Base-by-base conservation (phyloP, 2,888 invertebrate genomes). In the Lasioglossum marginatum region DNA sequence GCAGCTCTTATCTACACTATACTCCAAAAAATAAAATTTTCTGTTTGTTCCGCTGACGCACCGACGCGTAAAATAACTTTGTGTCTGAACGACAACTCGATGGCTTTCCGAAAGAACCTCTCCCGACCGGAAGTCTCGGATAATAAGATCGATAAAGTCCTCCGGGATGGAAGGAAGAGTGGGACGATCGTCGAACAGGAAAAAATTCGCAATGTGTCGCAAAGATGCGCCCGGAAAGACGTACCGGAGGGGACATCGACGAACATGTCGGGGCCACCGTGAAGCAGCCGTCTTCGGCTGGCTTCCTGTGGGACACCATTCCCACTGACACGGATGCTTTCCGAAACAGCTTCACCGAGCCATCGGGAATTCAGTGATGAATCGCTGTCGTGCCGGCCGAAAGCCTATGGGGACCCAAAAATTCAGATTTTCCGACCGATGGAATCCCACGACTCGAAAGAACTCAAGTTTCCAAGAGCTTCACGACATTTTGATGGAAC, bases 221-320 rank as follows among this genome's bases (percentile, higher is more conserved):
- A 60, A 40, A 40, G 52, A 74, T 52, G 43, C 66, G 37, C 37
- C 43, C 23, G 63, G 60, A 77, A 82, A 60, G 70, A 81, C 81
- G 19, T 19, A 43, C 70, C 48, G 27, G 60, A 5, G 27, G 14
- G 78, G 34, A 71, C 79, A 73, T 14, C 57, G n/a, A 12, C 79
- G 83, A 80, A 76, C 73, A 75, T 48, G 66, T 80, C 23, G 12
- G 19, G 63, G 8, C 52, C 14, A n/a, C 34, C 60, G 31, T 57
- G 40, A 63, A 77, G 68, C 52, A 63, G n/a, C 68, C 68, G 71
- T 83, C 81, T 83, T 87, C 83, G 83, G 79, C 60, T 71, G 40
- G 72, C 16, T 76, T 40, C 34, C 66, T 73, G 68, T 16, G 60
- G 57, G n/a, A 79, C 60, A n/a, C 70, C 45, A 60, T 68, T 80